phyloP scores from a whole-genome alignment of 2,888 invertebrate genomes.

The Rhabditophanes sp. region DNA sequence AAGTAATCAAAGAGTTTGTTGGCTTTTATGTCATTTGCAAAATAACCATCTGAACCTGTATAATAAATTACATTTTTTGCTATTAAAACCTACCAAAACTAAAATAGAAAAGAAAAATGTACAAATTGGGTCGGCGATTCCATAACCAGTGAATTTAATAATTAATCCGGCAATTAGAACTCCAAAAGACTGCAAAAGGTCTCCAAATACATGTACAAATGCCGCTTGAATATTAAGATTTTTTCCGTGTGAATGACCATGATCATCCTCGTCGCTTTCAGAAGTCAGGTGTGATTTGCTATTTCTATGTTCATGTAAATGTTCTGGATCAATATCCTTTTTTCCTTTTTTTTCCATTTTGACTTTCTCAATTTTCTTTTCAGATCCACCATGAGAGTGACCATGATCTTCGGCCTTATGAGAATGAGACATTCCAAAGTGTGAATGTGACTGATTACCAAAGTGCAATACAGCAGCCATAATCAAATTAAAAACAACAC shows the following conservation, averaged over 20 bases:
- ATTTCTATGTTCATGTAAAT: too few species aligned
- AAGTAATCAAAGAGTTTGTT: too few species aligned
- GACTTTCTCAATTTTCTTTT: background rate
- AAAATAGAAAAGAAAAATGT: constrained; percentile 84
- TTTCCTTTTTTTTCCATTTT: too few species aligned
- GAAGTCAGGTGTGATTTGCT: too few species aligned
- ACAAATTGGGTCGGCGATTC: constrained; percentile 84
- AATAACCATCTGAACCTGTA: too few species aligned
- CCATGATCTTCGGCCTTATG: too few species aligned
- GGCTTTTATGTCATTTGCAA: too few species aligned
- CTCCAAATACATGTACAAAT: constrained; percentile 85
- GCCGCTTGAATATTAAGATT: constrained; percentile 65
- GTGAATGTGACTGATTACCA: constrained; percentile 22
- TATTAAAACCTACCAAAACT: constrained; percentile 21
- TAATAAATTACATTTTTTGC: background rate
- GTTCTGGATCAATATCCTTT: too few species aligned
- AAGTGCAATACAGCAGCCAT: constrained; percentile 17
- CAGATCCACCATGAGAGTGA: too few species aligned
- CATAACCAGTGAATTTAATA: constrained; percentile 57
- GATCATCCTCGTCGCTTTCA: too few species aligned
- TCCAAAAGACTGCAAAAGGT: constrained; percentile 81
- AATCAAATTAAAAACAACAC: constrained; percentile 81
- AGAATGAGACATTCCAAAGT: too few species aligned
- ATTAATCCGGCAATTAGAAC: constrained; percentile 76
- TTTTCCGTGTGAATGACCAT: constrained; percentile 8